Evolutionary conservation across 2,113 vertebrate genomes (phyloP).

Genomic region (Chloropsis cyanopogon): DNA sequence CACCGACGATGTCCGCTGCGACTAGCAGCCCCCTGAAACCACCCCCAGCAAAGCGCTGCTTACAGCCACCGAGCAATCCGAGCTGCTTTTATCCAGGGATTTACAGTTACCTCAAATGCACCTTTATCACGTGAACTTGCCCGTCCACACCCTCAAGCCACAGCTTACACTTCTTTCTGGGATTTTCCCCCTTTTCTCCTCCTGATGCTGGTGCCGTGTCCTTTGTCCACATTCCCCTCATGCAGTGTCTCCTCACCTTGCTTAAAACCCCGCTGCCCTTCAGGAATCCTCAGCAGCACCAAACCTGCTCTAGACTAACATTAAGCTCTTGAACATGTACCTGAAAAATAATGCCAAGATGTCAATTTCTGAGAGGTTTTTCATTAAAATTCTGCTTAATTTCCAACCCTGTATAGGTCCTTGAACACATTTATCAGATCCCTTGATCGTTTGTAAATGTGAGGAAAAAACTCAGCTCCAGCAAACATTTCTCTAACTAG

Average conservation of each 20-base stretch:
- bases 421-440: not conserved
- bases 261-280: not conserved
- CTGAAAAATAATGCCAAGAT: not conserved
- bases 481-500: not conserved
- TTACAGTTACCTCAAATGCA: not conserved
- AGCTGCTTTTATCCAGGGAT: not conserved
- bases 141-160: rapidly evolving
- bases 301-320: not conserved
- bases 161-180: not conserved
- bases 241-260: not conserved
- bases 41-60: rapidly evolving
- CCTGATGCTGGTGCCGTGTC: rapidly evolving
- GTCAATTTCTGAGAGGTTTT: not conserved
- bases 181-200: not conserved
- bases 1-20: not conserved
- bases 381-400: not conserved
- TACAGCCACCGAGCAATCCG: not conserved
- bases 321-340: not conserved
- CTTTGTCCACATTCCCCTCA: rapidly evolving
- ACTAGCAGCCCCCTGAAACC: not conserved
- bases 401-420: not conserved
- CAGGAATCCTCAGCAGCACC: not conserved
- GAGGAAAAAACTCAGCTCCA: not conserved
- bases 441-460: not conserved
- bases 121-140: not conserved